These are phyloP conservation scores for Daubentonia madagascariensis DNA, from an alignment of 2,113 vertebrate genomes.

Conservation along the genomic window DNA sequence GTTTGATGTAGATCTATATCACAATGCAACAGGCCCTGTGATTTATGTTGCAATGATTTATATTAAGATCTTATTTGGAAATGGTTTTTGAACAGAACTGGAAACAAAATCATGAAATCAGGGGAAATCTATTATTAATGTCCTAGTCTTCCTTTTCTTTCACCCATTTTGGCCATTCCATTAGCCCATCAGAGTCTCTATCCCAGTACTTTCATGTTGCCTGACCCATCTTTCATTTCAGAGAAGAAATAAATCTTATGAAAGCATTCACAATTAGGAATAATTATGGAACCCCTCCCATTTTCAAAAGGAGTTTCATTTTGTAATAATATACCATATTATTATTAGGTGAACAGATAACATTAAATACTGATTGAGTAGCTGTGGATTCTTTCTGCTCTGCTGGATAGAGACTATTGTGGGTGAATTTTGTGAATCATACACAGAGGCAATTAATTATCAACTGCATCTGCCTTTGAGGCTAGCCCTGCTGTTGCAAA, in stretches of 20 bases:
- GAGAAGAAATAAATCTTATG: slow-evolving; percentile 14
- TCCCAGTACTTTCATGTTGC: background rate
- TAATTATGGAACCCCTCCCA: background rate
- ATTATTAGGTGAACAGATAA: background rate
- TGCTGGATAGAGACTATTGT: background rate
- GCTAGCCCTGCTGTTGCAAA: background rate
- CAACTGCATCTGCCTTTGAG: background rate
- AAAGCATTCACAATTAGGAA: background rate
- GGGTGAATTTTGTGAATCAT: background rate
- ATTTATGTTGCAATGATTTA: background rate
- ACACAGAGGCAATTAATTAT: background rate
- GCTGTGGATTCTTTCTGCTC: background rate
- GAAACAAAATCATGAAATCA: background rate
- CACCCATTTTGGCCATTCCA: background rate
- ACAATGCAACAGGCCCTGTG: background rate
- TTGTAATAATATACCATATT: background rate
- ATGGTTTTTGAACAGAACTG: background rate
- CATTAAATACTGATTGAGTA: background rate
- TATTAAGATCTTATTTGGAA: background rate
- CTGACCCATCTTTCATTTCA: background rate
- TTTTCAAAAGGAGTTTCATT: slow-evolving; percentile 32
- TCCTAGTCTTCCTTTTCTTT: background rate
- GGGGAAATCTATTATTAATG: background rate
- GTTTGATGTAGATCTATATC: background rate
- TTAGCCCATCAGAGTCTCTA: background rate